Percentiles rank a stretch among this genome's conserved stretches.
These are phyloP conservation scores for Trogon melanurus DNA, from an alignment of 2,113 vertebrate species.

Conservation along the genomic window DNA sequence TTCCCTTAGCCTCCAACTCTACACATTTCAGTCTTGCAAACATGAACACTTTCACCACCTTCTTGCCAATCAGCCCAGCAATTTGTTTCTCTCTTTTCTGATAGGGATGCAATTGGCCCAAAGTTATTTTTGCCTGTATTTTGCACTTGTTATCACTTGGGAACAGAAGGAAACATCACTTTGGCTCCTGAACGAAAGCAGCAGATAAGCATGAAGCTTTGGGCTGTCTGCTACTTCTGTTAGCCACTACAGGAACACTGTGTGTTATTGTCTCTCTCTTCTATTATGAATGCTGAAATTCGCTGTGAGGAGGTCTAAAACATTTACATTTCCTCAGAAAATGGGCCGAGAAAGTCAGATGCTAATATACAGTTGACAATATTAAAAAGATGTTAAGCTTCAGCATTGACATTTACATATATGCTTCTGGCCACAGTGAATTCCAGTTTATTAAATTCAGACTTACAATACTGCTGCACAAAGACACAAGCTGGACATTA, in stretches of 20 bases:
- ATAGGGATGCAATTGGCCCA: not conserved
- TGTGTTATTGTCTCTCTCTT: not conserved
- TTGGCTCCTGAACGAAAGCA: not conserved
- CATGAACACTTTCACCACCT: not conserved
- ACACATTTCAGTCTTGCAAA: not conserved
- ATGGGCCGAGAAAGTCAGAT: not conserved
- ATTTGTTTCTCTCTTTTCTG: not conserved
- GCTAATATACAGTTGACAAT: not conserved
- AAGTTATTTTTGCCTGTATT: conserved; percentile 1
- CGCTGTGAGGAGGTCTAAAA: not conserved
- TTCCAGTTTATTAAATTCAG: not conserved
- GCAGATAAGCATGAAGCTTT: conserved; percentile 11
- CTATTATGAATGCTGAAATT: not conserved
- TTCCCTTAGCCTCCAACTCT: not conserved
- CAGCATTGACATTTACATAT: not conserved
- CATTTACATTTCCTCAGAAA: conserved; percentile 27
- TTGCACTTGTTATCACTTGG: conserved; percentile 3
- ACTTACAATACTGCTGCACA: not conserved
- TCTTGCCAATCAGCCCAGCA: not conserved
- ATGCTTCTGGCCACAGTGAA: not conserved
- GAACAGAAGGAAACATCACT: conserved; percentile 25
- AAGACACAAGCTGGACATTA: not conserved
- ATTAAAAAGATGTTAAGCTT: not conserved
- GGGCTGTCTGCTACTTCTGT: not conserved
- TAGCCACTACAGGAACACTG: not conserved